A percentile compares a stretch with the other conserved stretches of the same genome.
Conservation (phyloP, 2,888 invertebrate species). For the Rhynchonema sp. region DNA sequence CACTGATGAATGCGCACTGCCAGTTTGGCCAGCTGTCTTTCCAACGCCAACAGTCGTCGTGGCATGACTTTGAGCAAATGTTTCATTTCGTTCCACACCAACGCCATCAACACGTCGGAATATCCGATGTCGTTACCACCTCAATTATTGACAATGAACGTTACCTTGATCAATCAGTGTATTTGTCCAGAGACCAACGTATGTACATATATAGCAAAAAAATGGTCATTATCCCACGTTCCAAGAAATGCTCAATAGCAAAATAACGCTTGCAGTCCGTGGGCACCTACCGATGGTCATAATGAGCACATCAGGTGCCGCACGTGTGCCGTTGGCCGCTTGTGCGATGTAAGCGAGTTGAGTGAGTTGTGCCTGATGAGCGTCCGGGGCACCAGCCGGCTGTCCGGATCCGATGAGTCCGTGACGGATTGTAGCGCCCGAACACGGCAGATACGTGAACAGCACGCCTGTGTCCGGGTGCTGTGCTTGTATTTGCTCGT, state of each 20-base stretch:
- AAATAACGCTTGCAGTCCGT: no score
- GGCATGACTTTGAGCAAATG: background rate
- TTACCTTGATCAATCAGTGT: no score
- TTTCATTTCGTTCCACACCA: conserved; percentile 10
- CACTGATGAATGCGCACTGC: conserved; percentile 8
- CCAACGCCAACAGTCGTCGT: conserved; percentile 13
- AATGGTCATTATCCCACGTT: no score
- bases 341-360: background rate
- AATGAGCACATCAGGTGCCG: no score
- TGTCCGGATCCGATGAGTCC: conserved; percentile 7
- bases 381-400: no score
- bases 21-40: conserved; percentile 13
- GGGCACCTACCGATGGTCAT: no score
- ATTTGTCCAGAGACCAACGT: no score
- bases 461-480: conserved; percentile 6
- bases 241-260: no score
- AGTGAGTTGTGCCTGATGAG: conserved; percentile 7
- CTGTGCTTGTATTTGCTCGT: conserved; percentile 1
- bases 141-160: no score
- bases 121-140: conserved; percentile 25
- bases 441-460: conserved; percentile 19
- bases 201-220: no score
- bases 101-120: conserved; percentile 13
- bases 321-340: conserved; percentile 9
- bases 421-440: conserved; percentile 15